A percentile compares a stretch with the other conserved stretches of the same genome.
Evolutionary conservation across 2,888 invertebrate species (phyloP).

Genomic region (Serrognathus titanus): DNA sequence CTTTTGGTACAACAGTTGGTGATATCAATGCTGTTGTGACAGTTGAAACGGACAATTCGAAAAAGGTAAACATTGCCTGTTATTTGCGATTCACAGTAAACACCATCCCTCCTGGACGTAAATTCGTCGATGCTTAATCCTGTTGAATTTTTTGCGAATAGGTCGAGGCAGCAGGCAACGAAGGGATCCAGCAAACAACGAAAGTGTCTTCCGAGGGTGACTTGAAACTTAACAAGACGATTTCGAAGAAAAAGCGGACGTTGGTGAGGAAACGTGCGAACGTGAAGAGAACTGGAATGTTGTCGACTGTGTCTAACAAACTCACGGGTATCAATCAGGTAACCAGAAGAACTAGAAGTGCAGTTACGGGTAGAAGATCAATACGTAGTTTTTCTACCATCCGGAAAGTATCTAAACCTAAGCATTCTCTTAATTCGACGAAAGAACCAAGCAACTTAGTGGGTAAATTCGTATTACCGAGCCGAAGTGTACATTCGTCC

Average conservation of each 20-base stretch:
- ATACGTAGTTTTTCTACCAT: conserved; percentile 23
- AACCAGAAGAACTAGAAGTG: conserved; percentile 22
- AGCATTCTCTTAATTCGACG: conserved; percentile 15
- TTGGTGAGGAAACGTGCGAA: conserved; percentile 14
- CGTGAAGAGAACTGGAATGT: conserved; percentile 16
- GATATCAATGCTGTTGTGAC: conserved; percentile 39
- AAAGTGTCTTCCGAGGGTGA: neutral
- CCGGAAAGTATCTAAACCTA: conserved; percentile 23
- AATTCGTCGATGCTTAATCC: neutral
- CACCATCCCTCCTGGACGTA: neutral
- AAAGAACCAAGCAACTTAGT: conserved; percentile 40
- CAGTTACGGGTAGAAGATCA: conserved; percentile 22
- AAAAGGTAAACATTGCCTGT: conserved; percentile 43
- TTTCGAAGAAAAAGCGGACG: conserved; percentile 8
- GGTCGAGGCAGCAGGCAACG: neutral
- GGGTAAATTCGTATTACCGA: conserved; percentile 72
- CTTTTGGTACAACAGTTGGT: conserved; percentile 40
- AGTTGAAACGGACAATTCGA: conserved; percentile 43
- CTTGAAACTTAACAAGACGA: neutral
- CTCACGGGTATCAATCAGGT: conserved; percentile 15
- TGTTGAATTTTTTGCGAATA: neutral
- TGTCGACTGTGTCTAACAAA: conserved; percentile 13
- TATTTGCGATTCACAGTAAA: neutral
- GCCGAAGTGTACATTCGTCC: conserved; percentile 79
- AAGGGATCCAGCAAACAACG: neutral